Conservation (phyloP, 1,140 invertebrate species). For the Chionoecetes opilio region DNA sequence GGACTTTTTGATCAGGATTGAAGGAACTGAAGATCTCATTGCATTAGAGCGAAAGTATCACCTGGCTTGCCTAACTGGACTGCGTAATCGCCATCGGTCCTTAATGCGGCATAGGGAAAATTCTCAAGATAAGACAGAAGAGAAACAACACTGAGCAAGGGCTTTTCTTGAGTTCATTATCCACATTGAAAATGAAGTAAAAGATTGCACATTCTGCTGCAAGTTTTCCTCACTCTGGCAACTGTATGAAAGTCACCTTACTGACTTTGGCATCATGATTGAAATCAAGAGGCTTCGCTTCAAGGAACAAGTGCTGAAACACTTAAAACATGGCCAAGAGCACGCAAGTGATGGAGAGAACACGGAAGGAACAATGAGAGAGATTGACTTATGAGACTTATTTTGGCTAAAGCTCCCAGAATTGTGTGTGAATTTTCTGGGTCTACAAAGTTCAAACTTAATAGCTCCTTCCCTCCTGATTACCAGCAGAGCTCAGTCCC, state of each 20-base stretch:
- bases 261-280: neutral
- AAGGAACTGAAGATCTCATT: neutral
- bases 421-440: conserved; percentile 40
- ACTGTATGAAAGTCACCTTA: conserved; percentile 23
- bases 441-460: no score
- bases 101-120: neutral
- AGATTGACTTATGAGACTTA: neutral
- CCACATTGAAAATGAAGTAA: neutral
- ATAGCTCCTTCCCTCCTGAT: no score
- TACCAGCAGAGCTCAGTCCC: no score
- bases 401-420: conserved; percentile 58
- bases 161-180: neutral
- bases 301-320: conserved; percentile 52
- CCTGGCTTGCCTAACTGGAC: neutral
- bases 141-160: neutral
- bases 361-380: conserved; percentile 36
- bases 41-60: neutral
- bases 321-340: conserved; percentile 36
- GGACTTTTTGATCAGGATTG: neutral
- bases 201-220: conserved; percentile 8
- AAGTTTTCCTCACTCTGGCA: neutral
- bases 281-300: conserved; percentile 54
- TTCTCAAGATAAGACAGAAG: neutral
- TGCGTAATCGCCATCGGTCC: conserved; percentile 43
- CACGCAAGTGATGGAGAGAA: conserved; percentile 50